phyloP scores from a whole-genome alignment of 2,113 vertebrate species.

The Galeopterus variegatus region DNA sequence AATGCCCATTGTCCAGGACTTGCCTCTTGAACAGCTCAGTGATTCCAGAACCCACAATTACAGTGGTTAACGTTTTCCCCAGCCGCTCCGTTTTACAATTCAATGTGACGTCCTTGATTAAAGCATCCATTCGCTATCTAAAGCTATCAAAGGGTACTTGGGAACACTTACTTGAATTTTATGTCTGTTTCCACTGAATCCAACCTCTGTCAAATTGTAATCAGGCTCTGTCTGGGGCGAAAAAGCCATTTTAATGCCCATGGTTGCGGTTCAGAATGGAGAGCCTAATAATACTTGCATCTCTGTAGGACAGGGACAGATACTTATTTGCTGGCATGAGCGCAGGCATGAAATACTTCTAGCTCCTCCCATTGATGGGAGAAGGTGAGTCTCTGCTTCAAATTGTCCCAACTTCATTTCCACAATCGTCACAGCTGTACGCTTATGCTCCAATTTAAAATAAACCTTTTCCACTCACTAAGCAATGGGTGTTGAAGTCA shows the following conservation, averaged over 20 bases:
- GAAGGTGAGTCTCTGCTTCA: not conserved
- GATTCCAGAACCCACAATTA: accelerated
- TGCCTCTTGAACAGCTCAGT: not conserved
- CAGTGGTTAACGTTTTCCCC: not conserved
- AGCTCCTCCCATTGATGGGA: not conserved
- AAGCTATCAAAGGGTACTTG: not conserved
- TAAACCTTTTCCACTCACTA: not conserved
- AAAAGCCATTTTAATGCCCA: not conserved
- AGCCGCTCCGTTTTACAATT: not conserved
- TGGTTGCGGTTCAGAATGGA: not conserved
- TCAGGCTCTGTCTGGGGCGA: not conserved
- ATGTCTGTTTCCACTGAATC: not conserved
- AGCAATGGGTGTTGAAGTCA: not conserved
- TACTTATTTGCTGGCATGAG: not conserved
- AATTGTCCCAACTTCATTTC: not conserved
- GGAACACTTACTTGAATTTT: not conserved
- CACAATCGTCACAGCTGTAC: not conserved
- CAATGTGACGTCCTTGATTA: not conserved
- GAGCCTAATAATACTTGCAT: not conserved
- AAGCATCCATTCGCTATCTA: not conserved
- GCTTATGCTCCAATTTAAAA: not conserved
- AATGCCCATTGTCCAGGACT: not conserved
- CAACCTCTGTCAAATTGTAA: not conserved
- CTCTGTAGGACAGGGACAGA: not conserved
- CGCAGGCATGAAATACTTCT: accelerated